These are phyloP conservation scores for Samia ricini DNA, from an alignment of 1,140 invertebrate genomes.

Conservation along the genomic window DNA sequence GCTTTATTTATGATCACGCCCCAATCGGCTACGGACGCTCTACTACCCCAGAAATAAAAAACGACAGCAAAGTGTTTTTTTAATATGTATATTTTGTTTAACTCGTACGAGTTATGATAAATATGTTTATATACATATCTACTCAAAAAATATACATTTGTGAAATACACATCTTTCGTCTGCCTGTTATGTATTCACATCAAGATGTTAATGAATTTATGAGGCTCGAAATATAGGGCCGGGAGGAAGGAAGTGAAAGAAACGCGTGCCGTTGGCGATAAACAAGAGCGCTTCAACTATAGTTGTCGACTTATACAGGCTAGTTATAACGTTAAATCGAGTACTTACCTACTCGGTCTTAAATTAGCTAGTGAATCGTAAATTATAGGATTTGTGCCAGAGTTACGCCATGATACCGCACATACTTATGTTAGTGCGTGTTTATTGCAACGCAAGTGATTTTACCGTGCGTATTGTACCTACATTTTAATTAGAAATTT, in stretches of 20 bases:
- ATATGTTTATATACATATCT: too few relatives aligned
- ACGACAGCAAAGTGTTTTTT: too few relatives aligned
- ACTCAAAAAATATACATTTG: too few relatives aligned
- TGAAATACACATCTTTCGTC: too few relatives aligned
- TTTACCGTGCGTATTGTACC: neutral
- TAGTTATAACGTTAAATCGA: slow-evolving; percentile 31
- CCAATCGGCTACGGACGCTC: too few relatives aligned
- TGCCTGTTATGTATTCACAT: too few relatives aligned
- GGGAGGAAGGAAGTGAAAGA: slow-evolving; percentile 10
- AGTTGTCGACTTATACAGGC: slow-evolving; percentile 8
- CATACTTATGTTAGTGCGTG: slow-evolving; percentile 45
- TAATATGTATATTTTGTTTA: too few relatives aligned
- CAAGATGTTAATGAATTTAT: neutral
- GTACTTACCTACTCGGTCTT: slow-evolving; percentile 58
- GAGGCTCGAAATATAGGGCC: neutral
- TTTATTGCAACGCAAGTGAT: slow-evolving; percentile 29
- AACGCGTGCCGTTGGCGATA: neutral
- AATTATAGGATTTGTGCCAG: slow-evolving; percentile 52
- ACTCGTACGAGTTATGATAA: too few relatives aligned
- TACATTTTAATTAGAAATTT: too few relatives aligned
- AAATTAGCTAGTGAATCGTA: slow-evolving; percentile 48
- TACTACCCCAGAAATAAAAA: too few relatives aligned
- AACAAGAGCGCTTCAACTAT: slow-evolving; percentile 7
- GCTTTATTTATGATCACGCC: too few relatives aligned
- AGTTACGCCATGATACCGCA: slow-evolving; percentile 48